Conservation (phyloP, 1,140 invertebrate species). For the Drosophila pallidifrons region DNA sequence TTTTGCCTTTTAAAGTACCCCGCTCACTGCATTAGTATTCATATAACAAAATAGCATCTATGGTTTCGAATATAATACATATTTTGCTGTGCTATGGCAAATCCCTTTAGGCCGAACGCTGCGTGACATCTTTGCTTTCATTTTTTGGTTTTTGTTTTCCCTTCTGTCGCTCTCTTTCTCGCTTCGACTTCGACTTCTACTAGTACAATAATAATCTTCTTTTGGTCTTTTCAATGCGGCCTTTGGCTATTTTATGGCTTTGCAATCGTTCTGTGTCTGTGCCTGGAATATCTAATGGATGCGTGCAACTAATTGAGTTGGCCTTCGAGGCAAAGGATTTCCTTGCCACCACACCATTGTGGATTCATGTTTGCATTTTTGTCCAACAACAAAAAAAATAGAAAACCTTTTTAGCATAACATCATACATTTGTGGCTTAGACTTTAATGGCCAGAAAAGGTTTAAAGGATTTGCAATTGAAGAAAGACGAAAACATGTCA, state of each 20-base stretch:
- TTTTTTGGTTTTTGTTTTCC: slow-evolving; percentile 17
- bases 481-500: slow-evolving; percentile 1
- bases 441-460: slow-evolving; percentile 34
- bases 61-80: slow-evolving; percentile 44
- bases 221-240: slow-evolving; percentile 63
- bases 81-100: slow-evolving; percentile 59
- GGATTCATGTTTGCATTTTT: slow-evolving; percentile 39
- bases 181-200: neutral
- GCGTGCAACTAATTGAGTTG: slow-evolving; percentile 81
- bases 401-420: slow-evolving; percentile 43
- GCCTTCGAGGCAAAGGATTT: slow-evolving; percentile 35
- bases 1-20: slow-evolving; percentile 34
- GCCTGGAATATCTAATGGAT: slow-evolving; percentile 78
- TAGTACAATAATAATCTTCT: slow-evolving; percentile 64
- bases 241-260: slow-evolving; percentile 79
- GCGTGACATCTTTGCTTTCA: slow-evolving; percentile 70
- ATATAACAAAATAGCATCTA: slow-evolving; percentile 79
- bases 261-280: slow-evolving; percentile 78
- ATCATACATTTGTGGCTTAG: slow-evolving; percentile 31
- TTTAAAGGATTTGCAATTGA: slow-evolving; percentile 24
- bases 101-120: slow-evolving; percentile 69
- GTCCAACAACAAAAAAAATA: neutral
- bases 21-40: slow-evolving; percentile 67
- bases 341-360: slow-evolving; percentile 11
- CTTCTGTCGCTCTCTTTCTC: neutral